Evolutionary conservation across 2,888 invertebrate genomes (phyloP), one percentile per base, ranked within the genome.

Genomic region (Drosophila histrio): DNA sequence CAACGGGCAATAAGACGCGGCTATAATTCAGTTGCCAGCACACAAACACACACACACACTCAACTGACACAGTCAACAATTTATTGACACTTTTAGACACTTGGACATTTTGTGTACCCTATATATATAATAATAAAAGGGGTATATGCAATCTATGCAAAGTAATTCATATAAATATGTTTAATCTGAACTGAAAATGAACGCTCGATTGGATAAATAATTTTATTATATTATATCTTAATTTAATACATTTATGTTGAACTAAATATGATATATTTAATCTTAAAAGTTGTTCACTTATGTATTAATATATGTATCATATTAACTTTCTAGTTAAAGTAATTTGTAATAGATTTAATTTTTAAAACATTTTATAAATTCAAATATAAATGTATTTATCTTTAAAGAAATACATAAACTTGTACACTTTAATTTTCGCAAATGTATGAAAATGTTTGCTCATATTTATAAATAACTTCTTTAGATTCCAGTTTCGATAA

Each of bases 81-180:
- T 74, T 74, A 74, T 74, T 74, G 78, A 74, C 74, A 73, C 78
- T 74, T 66, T 76, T 17, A 41, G 56, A 59, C 78, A 74, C 68
- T 74, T 74, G 68, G 73, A 56, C 77, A 72, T 72, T 64, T 64
- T 59, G 52, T 54, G 72, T 77, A 77, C 73, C 58, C 67, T 61
- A 22, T 9, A 21, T 22, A 1, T 1, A 22, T 19, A 17, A 4
- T 3, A 7, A 2, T 26, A n/a, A 22, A 53, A 39, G 19, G 28
- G 32, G 60, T 22, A 50, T 72, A 8, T 26, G 1, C 17, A 36
- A 56, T 26, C 8, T 19, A 24, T 17, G 11, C 6, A 11, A 26
- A 43, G 9, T n/a, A 32, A 5, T 30, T n/a, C 0, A 15, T 8
- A 7, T 7, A 34, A 4, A 4, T 32, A 13, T 9, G 11, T 2